phyloP scores from a whole-genome alignment of 2,888 invertebrate genomes.

The Onchidella celtica region DNA sequence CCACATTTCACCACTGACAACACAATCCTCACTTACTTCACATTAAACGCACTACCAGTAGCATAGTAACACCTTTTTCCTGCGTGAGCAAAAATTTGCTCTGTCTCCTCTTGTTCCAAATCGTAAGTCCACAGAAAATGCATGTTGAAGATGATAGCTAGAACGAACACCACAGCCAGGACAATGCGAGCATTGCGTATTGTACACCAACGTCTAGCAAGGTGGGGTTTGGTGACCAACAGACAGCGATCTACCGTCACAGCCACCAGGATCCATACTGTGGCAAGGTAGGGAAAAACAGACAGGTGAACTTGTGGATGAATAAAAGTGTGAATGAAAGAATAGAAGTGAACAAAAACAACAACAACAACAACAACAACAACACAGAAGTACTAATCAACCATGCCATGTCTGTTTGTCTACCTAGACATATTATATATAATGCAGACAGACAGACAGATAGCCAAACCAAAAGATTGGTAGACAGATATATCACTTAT shows the following conservation, averaged over 20 bases:
- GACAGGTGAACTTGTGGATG: background rate
- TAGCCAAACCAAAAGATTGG: too few relatives aligned
- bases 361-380: too few relatives aligned
- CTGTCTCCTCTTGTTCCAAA: background rate
- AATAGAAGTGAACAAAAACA: too few relatives aligned
- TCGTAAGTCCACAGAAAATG: slow-evolving; percentile 74
- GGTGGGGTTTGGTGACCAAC: slow-evolving; percentile 72
- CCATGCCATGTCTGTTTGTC: background rate
- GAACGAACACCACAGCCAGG: slow-evolving; percentile 53
- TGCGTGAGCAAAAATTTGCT: slow-evolving; percentile 20
- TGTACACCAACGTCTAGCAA: slow-evolving; percentile 65
- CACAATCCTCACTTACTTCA: background rate
- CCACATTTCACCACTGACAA: background rate
- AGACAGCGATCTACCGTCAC: slow-evolving; percentile 75
- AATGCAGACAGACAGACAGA: background rate
- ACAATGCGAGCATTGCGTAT: slow-evolving; percentile 60
- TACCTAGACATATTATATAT: too few relatives aligned
- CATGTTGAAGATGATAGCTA: slow-evolving; percentile 64
- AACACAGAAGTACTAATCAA: background rate
- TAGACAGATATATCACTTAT: background rate
- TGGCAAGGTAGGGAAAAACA: slow-evolving; percentile 13
- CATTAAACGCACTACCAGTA: background rate
- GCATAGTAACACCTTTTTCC: slow-evolving; percentile 16
- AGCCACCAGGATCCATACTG: slow-evolving; percentile 74
- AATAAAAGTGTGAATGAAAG: too few relatives aligned